Evolutionary conservation across 1,140 invertebrate genomes (phyloP).

Genomic region (Mesaphorura yosii): DNA sequence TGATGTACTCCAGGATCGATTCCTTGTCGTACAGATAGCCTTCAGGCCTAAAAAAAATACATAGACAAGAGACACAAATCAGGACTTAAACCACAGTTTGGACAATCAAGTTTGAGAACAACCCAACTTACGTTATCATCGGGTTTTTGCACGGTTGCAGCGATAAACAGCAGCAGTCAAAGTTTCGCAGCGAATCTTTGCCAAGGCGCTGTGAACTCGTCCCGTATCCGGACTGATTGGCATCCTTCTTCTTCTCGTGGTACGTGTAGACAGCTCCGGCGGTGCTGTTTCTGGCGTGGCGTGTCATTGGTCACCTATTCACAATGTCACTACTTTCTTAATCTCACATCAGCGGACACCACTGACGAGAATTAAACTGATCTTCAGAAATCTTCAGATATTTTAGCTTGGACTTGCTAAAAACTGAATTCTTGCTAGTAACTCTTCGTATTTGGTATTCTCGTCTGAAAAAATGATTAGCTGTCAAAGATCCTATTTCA

Average conservation of each 20-base stretch:
- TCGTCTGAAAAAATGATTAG: too few relatives aligned
- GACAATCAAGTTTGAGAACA: too few relatives aligned
- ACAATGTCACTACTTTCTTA: not conserved
- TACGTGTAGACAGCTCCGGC: constrained; percentile 97
- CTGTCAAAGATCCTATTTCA: too few relatives aligned
- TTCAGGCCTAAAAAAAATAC: constrained; percentile 52
- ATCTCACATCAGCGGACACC: too few relatives aligned
- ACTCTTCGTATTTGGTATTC: too few relatives aligned
- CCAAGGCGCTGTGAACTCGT: constrained; percentile 72
- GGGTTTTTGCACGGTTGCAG: constrained; percentile 88
- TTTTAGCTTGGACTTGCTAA: too few relatives aligned
- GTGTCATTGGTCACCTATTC: constrained; percentile 54
- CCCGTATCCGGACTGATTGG: constrained; percentile 78
- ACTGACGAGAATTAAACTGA: too few relatives aligned
- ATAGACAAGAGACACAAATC: not conserved
- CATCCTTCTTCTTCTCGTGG: constrained; percentile 95
- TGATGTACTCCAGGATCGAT: constrained; percentile 88
- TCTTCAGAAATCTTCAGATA: too few relatives aligned
- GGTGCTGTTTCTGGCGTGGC: constrained; percentile 95
- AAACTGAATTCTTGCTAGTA: too few relatives aligned
- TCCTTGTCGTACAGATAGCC: constrained; percentile 96
- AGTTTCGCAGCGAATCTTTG: constrained; percentile 94
- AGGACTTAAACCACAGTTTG: too few relatives aligned
- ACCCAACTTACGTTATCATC: constrained; percentile 68
- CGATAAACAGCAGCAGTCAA: constrained; percentile 95